Base-by-base conservation (phyloP, 2,888 invertebrate genomes). In the Diplolepis rosae region DNA sequence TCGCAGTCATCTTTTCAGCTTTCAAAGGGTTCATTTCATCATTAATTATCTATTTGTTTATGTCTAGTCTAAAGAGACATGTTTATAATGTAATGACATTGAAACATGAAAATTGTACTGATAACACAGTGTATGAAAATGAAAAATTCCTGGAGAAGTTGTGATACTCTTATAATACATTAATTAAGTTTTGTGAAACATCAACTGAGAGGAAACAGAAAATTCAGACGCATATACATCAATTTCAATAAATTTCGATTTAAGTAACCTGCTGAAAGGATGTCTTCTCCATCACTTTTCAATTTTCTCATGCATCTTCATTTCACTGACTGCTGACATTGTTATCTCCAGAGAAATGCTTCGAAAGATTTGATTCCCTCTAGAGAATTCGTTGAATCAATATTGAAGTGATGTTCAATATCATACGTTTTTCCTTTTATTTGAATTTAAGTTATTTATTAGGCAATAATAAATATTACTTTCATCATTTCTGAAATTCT, bases 21-120 rank as follows among this genome's bases (percentile, higher is more conserved):
- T 24, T 35, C 61, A 24, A 35, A 61, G 61, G 39, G 27, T 39
- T 61, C 39, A 61, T 61, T 61, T 61, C 24, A 61, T 61, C 61
- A 39, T 61, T 24, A 61, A 61, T 39, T 61, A 61, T 61, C 24
- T n/a, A 39, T n/a, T 39, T 7, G 1, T 22, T 24, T 61, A 15
- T 61, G 24, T n/a, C 24, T 61, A 24, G n/a, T 11, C 24, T n/a
- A 7, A 11, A 39, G 0, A 39, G n/a, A n/a, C n/a, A n/a, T n/a
- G n/a, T n/a, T n/a, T n/a, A n/a, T n/a, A n/a, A n/a, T n/a, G n/a
- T n/a, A n/a, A n/a, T n/a, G n/a, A n/a, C n/a, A n/a, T n/a, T n/a
- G n/a, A n/a, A n/a, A n/a, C n/a, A n/a, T n/a, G n/a, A n/a, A n/a
- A n/a, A n/a, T n/a, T n/a, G n/a, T n/a, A n/a, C n/a, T n/a, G n/a